Evolutionary conservation across 92 coral and sea anemone species (phyloP).

Genomic region (Palythoa caribaeorum): DNA sequence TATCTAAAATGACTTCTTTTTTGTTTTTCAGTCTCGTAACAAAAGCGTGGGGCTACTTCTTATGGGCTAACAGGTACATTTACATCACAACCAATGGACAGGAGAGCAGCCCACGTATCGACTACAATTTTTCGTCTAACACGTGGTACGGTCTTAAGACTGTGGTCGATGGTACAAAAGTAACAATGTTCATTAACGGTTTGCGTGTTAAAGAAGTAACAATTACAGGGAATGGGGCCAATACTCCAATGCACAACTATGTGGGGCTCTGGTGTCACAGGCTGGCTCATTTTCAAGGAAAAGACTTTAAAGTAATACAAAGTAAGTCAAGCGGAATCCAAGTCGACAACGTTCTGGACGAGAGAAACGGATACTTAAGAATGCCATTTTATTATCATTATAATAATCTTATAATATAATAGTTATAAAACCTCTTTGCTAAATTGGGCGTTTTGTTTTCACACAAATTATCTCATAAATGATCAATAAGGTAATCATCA

Average conservation of each 20-base stretch:
- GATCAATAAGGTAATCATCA: too few species aligned
- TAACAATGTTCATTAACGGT: too few species aligned
- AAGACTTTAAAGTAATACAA: conserved; percentile 33
- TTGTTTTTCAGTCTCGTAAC: not conserved
- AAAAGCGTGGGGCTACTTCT: conserved; percentile 33
- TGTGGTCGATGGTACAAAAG: conserved; percentile 13
- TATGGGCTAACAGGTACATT: conserved; percentile 31
- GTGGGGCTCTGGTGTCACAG: conserved; percentile 40
- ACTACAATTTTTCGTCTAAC: conserved; percentile 15
- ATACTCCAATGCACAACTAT: conserved; percentile 33
- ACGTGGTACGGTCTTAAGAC: conserved; percentile 41
- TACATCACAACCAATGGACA: conserved; percentile 24
- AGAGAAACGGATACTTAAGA: too few species aligned
- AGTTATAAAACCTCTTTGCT: too few species aligned
- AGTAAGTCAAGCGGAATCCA: not conserved
- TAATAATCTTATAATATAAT: too few species aligned
- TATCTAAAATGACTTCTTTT: not conserved
- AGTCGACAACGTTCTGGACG: too few species aligned
- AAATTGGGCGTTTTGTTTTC: too few species aligned
- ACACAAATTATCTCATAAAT: too few species aligned
- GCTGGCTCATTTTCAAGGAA: conserved; percentile 26
- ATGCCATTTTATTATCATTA: too few species aligned
- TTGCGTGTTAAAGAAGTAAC: too few species aligned
- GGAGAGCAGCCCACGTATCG: not conserved
- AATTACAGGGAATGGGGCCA: not conserved